These are phyloP conservation scores for Notarius quadriscutis DNA, from an alignment of 2,113 vertebrate genomes.

Conservation along the genomic window DNA sequence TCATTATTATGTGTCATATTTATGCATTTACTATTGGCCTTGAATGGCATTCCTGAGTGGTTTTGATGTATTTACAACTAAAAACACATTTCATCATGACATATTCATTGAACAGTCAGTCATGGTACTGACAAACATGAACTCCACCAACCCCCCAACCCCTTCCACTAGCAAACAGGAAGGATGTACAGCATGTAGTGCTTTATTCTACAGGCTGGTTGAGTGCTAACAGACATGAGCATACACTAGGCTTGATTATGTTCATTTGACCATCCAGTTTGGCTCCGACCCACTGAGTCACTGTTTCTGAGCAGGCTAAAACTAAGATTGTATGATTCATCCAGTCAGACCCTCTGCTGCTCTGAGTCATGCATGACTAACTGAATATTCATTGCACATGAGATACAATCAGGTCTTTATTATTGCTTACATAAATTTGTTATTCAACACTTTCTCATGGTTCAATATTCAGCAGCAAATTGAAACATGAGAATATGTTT, in stretches of 20 bases:
- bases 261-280: not conserved
- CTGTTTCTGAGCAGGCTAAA: not conserved
- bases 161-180: not conserved
- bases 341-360: not conserved
- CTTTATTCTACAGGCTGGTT: not conserved
- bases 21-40: not conserved
- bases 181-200: not conserved
- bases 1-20: not conserved
- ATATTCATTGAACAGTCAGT: no score
- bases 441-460: not conserved
- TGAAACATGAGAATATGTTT: not conserved
- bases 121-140: no score
- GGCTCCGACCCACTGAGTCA: not conserved
- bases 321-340: slow-evolving; percentile 14
- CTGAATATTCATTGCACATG: slow-evolving; percentile 18
- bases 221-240: no score
- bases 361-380: slow-evolving; percentile 29
- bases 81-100: not conserved
- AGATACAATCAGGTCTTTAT: slow-evolving; percentile 8
- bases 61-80: not conserved
- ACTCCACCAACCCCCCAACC: no score
- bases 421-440: slow-evolving; percentile 14
- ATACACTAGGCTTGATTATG: not conserved
- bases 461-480: not conserved
- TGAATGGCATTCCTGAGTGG: not conserved